These are phyloP conservation scores for Grammomys dolichurus DNA, from an alignment of 2,113 vertebrate genomes.

Conservation along the genomic window DNA sequence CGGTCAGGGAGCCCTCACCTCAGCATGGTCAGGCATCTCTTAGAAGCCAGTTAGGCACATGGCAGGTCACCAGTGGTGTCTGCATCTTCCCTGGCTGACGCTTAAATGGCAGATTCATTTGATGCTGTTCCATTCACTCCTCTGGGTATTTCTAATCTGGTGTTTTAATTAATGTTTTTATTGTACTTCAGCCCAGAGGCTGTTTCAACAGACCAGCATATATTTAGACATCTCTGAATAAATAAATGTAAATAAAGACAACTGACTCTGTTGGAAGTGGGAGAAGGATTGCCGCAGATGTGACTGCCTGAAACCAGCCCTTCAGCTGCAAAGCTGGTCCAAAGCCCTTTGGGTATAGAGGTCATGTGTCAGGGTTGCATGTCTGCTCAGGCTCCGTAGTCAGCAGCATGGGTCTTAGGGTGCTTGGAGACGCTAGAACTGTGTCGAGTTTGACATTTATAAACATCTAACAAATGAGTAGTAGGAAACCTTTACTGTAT, in stretches of 20 bases:
- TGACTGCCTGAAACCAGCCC: background rate
- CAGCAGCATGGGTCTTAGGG: background rate
- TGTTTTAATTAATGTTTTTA: constrained; percentile 80
- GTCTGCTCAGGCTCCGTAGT: background rate
- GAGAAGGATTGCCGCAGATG: constrained; percentile 62
- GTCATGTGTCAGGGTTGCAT: background rate
- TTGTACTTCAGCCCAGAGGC: constrained; percentile 72
- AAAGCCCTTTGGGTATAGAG: background rate
- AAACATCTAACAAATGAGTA: constrained; percentile 32
- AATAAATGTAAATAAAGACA: constrained; percentile 83
- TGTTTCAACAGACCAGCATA: constrained; percentile 72
- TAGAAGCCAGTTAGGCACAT: constrained; percentile 66
- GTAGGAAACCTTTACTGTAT: constrained; percentile 21
- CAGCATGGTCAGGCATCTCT: constrained; percentile 53
- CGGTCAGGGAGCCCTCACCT: background rate
- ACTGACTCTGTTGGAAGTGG: constrained; percentile 70
- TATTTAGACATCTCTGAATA: constrained; percentile 78
- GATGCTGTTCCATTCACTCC: constrained; percentile 60
- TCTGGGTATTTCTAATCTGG: constrained; percentile 71
- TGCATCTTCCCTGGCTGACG: constrained; percentile 77
- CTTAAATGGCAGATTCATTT: constrained; percentile 65
- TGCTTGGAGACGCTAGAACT: constrained; percentile 1
- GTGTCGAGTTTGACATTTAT: constrained; percentile 5
- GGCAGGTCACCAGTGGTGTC: constrained; percentile 66
- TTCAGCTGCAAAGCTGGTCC: background rate